Evolutionary conservation across 2,888 invertebrate species (phyloP).

Genomic region (Taphrorychus bicolor): DNA sequence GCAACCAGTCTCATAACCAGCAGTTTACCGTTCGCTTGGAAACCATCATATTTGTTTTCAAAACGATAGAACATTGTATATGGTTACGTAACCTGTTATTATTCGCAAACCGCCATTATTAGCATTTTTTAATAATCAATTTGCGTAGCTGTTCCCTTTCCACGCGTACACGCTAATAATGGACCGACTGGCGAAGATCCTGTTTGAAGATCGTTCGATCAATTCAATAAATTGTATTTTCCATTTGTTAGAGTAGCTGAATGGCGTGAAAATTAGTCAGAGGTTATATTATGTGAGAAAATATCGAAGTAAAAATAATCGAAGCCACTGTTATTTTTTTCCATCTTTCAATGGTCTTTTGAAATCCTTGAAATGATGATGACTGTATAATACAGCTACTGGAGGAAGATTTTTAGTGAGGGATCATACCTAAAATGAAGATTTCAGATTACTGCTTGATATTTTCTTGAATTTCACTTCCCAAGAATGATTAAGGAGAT

Average conservation of each 20-base stretch:
- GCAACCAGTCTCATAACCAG: neutral
- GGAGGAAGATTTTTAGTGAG: too few species aligned
- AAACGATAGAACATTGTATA: conserved; percentile 16
- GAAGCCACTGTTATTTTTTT: neutral
- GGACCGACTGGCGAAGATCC: conserved; percentile 21
- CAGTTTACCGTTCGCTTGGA: neutral
- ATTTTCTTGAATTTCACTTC: too few species aligned
- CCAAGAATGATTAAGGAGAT: too few species aligned
- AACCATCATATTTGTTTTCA: conserved; percentile 9
- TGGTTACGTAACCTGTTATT: conserved; percentile 11
- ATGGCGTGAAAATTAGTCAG: neutral
- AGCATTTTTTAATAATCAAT: conserved; percentile 19
- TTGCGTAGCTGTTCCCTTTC: conserved; percentile 24
- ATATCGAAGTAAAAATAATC: neutral
- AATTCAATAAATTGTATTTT: neutral
- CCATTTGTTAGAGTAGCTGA: neutral
- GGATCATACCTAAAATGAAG: too few species aligned
- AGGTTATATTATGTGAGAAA: neutral
- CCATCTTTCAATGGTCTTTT: too few species aligned
- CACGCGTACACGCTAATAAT: conserved; percentile 26
- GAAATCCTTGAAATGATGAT: too few species aligned
- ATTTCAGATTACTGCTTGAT: too few species aligned
- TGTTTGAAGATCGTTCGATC: conserved; percentile 10
- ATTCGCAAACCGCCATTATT: conserved; percentile 12
- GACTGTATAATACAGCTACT: too few species aligned